phyloP scores from a whole-genome alignment of 2,797 vertebrate genomes.

The Pogoniulus pusillus region DNA sequence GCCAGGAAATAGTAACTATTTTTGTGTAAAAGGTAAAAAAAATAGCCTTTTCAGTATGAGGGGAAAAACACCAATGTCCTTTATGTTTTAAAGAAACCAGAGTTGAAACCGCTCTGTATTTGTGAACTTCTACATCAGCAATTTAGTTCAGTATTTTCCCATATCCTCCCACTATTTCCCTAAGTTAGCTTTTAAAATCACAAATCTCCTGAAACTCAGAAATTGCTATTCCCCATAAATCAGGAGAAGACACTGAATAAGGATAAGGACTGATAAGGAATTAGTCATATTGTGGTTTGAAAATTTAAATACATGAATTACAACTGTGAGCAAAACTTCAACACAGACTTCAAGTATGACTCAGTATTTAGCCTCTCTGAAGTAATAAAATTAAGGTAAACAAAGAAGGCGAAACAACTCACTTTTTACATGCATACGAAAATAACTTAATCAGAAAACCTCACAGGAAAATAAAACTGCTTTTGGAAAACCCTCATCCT shows the following conservation, averaged over 20 bases:
- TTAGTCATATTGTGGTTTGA: neutral
- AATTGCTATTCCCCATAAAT: neutral
- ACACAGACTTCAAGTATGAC: neutral
- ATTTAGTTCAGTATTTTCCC: neutral
- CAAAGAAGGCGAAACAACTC: neutral
- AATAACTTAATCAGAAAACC: neutral
- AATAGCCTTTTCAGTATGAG: neutral
- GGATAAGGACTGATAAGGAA: neutral
- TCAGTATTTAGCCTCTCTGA: neutral
- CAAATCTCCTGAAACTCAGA: neutral
- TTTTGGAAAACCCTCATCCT: neutral
- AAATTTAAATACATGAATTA: neutral
- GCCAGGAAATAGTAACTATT: neutral
- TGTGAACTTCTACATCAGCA: neutral
- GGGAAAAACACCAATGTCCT: neutral
- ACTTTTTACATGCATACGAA: fast-evolving
- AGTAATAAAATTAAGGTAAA: neutral
- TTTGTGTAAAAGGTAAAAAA: neutral
- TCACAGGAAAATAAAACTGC: neutral
- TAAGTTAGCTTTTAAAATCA: neutral
- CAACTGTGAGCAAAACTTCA: neutral
- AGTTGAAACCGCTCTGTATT: neutral
- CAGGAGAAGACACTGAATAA: neutral
- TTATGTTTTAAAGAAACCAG: neutral
- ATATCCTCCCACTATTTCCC: neutral